Conservation (phyloP, 2,113 vertebrate genomes). For the Macrotis lagotis region DNA sequence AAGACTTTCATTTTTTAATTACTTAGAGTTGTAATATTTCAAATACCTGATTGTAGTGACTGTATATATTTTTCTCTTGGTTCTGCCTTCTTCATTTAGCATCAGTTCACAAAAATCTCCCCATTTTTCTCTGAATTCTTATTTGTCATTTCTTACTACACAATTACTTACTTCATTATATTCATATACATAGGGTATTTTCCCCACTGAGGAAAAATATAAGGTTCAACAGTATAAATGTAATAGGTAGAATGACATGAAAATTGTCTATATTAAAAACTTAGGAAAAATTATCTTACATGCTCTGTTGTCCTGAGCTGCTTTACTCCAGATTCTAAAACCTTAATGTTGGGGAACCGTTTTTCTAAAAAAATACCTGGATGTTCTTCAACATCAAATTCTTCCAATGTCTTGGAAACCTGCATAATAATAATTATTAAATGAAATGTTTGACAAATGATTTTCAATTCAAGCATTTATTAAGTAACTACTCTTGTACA, state of each 20-base stretch:
- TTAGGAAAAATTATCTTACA: constrained; percentile 80
- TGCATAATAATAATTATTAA: constrained; percentile 71
- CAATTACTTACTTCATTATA: not conserved
- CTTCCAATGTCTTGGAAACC: constrained; percentile 93
- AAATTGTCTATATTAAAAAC: not conserved
- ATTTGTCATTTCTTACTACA: not conserved
- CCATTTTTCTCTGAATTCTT: too few relatives aligned
- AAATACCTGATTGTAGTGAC: not conserved
- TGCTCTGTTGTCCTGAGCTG: constrained; percentile 86
- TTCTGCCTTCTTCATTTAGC: not conserved
- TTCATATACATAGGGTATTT: not conserved
- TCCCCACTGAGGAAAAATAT: not conserved
- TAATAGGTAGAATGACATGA: not conserved
- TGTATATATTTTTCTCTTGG: not conserved
- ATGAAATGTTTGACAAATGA: not conserved
- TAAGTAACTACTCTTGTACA: not conserved
- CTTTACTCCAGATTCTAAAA: constrained; percentile 90
- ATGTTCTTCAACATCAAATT: constrained; percentile 94
- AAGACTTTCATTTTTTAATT: not conserved
- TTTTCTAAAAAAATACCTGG: constrained; percentile 87
- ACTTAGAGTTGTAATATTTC: not conserved
- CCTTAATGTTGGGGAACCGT: constrained; percentile 90
- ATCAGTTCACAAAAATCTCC: not conserved
- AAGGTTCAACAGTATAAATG: not conserved
- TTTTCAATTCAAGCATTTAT: constrained; percentile 9